phyloP scores from a whole-genome alignment of 2,797 vertebrate species.

The Catamblyrhynchus diadema region DNA sequence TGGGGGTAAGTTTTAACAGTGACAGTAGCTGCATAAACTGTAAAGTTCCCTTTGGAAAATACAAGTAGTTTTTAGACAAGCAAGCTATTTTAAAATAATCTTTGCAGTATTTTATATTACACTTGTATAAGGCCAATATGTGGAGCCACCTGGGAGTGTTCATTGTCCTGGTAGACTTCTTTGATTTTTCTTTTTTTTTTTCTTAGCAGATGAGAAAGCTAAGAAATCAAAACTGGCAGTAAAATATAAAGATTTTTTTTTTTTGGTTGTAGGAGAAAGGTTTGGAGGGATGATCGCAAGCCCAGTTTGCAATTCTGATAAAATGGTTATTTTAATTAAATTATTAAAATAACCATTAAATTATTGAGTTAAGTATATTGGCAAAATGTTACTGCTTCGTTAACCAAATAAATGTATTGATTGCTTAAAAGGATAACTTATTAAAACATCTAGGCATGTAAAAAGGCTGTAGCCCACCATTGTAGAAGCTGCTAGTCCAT shows the following conservation, averaged over 20 bases:
- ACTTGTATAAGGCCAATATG: background rate
- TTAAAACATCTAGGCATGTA: background rate
- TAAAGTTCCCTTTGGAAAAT: background rate
- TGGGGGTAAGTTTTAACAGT: slow-evolving; percentile 76
- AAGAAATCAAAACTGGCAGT: background rate
- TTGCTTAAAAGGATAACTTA: background rate
- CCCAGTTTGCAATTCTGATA: background rate
- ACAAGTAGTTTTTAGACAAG: background rate
- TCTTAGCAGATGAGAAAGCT: background rate
- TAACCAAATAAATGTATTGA: background rate
- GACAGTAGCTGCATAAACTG: background rate
- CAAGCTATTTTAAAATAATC: background rate
- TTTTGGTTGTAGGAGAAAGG: background rate
- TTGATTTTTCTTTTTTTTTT: no score
- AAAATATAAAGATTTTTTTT: background rate
- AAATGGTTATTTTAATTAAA: background rate
- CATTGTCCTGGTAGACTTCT: background rate
- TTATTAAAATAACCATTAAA: no score
- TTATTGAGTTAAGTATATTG: background rate
- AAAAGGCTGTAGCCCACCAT: background rate
- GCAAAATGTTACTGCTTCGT: background rate
- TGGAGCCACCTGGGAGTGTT: background rate
- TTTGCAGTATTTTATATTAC: background rate
- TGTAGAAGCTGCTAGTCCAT: background rate
- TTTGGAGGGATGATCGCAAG: background rate